Evolutionary conservation across 2,113 vertebrate genomes (phyloP).

Genomic region (Okapia johnstoni): DNA sequence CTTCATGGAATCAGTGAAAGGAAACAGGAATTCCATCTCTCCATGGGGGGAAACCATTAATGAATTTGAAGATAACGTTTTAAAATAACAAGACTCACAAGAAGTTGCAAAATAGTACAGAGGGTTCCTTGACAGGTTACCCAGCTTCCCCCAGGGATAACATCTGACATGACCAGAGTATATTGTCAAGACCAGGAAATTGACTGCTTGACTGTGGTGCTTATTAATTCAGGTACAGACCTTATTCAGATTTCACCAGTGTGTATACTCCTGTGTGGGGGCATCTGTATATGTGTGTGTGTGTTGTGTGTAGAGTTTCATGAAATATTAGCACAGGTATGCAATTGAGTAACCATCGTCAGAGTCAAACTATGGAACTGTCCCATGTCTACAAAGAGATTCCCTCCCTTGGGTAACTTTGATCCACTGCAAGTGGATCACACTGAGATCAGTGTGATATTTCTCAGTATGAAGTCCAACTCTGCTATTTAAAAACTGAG

Average conservation of each 20-base stretch:
- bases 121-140: neutral
- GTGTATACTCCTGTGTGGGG: neutral
- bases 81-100: neutral
- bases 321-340: neutral
- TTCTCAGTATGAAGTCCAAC: neutral
- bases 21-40: too few relatives aligned
- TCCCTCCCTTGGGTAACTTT: neutral
- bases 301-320: too few relatives aligned
- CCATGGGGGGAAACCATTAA: neutral
- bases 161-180: neutral
- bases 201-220: neutral
- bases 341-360: too few relatives aligned
- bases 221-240: neutral
- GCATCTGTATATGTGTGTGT: too few relatives aligned
- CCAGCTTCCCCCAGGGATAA: neutral
- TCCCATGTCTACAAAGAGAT: neutral
- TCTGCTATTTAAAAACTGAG: neutral
- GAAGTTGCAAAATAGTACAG: neutral
- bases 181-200: neutral
- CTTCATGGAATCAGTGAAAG: neutral
- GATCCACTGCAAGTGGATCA: neutral
- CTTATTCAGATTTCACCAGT: neutral
- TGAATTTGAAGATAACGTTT: neutral
- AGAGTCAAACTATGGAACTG: neutral
- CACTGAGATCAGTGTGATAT: neutral